Base-by-base conservation (phyloP, 2,797 vertebrate genomes). In the Bovichtus variegatus region DNA sequence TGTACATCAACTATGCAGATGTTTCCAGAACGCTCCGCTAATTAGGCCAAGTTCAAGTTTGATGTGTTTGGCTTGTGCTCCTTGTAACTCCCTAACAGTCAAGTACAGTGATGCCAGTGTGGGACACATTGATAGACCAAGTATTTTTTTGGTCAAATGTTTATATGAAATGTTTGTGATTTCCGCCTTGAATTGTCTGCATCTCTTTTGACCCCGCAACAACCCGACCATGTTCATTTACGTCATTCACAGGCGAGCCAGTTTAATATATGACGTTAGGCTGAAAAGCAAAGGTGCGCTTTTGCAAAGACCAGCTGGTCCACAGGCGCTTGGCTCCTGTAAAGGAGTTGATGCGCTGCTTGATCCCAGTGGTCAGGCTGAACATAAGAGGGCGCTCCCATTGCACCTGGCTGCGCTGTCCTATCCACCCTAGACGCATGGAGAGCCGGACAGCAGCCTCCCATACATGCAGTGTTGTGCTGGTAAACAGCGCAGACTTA, bases 301-400 rank as follows among this genome's bases (percentile, higher is more conserved):
- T 74, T 36, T 40, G 76, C 83, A 79, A 21, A 54, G 77, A 86
- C 27, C 85, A 76, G 62, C 81, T 81, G 79, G 61, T 86, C 85
- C 84, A 83, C 86, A 86, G 90, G 88, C 91, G 86, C 82, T 67
- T 71, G 89, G 78, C 87, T 90, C 71, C 68, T 78, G 87, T 78
- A 62, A 80, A 62, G 68, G 90, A 90, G 90, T 85, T 91, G 91
- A 86, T 88, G 88, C 89, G 89, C 89, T 90, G 89, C 87, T 89
- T 93, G 93, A 93, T 94, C 95, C 94, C 93, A 84, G 83, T 93
- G 94, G 95, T 93, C 94, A 90, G 91, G 94, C 88, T 96, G 96
- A 95, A 96, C 95, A 96, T 95, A 94, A 96, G 95, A 95, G 95
- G 95, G 95, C 95, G 95, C 96, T 95, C 92, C 95, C 95, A 95